Base-by-base conservation (phyloP, 2,888 invertebrate species). In the Listrodromus nycthemerus region DNA sequence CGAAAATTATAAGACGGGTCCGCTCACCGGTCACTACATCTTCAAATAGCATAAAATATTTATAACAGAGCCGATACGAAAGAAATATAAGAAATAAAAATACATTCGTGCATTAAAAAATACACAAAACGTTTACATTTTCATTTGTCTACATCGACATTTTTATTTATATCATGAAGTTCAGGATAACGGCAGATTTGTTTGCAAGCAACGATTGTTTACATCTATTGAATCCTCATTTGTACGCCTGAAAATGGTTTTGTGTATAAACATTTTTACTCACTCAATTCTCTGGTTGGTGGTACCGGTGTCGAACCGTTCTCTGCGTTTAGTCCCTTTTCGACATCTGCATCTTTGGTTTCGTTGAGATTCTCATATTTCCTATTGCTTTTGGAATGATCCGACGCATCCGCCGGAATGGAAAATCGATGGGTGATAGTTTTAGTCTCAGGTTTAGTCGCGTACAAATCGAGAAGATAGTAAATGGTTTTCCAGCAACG, bases 401-500 rank as follows among this genome's bases (percentile, higher is more conserved):
- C 97, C 0, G 96, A 95, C 8, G 96, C 94, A 86, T 97, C 97
- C 2, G 95, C 95, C 5, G 95, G 96, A 86, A 96, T 95, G 0
- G 96, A 97, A 91, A 97, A 96, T 95, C 96, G 95, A 92, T 97
- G 97, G 41, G 96, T 96, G 63, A 98, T 97, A 0, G 98, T 98
- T 94, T 98, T 98, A 0, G 98, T 97, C 91, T 98, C 98, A 0
- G 99, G 98, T 96, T 98, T 97, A 69, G 97, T 98, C 6, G 98
- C 98, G 92, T 99, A 99, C 73, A 99, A 94, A 91, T 99, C 98
- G 77, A 99, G 94, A 84, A 99, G 95, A 92, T 98, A 97, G 93
- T 98, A 98, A 87, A 99, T 96, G 0, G 98, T 99, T 91, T 97
- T 97, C 99, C 99, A 99, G 92, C 99, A 99, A 88, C 97, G 96